Base-by-base conservation (phyloP, 2,113 vertebrate genomes). In the Onychorhynchus coronatus region DNA sequence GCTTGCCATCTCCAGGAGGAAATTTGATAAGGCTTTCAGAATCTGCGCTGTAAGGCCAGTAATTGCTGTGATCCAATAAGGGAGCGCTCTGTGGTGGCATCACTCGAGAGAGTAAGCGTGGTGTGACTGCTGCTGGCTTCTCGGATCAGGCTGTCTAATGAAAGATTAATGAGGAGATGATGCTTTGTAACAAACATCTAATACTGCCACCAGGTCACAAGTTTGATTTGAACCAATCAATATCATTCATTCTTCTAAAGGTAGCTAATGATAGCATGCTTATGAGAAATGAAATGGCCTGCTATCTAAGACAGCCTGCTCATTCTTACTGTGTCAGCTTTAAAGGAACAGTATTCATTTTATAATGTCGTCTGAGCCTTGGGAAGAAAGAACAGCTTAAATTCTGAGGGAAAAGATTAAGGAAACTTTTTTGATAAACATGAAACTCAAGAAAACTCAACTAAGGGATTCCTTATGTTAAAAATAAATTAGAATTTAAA, bases 31-130 rank as follows among this genome's bases (percentile, higher is more conserved):
- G 67, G 93, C 97, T 97, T 96, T 97, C 96, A 91, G 91, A 95
- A 93, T 95, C 90, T 92, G 96, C 75, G 0, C 77, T 30, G 90
- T 89, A 95, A 97, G 91, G 91, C 80, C 93, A 91, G 94, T 96
- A 97, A 98, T 97, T 93, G 23, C 91, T 77, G 78, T 98, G 97
- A 98, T 98, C 97, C 98, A 98, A 98, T 98, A 97, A 98, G 63
- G 73, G 80, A 95, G 96, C 84, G 85, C 95, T 91, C 72, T 79
- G 85, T 89, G 84, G 86, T 97, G 95, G 94, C 95, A 92, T 98
- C 98, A 98, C 97, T 97, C 30, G 63, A 94, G 93, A 93, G 94
- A 93, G 93, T 86, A 76, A 94, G 90, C 5, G 5, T n/a, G n/a
- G 89, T 92, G 81, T 95, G 94, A 96, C 94, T 93, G 93, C 83